Base-by-base conservation (phyloP, 2,797 vertebrate genomes). In the Lepus oiostolus region DNA sequence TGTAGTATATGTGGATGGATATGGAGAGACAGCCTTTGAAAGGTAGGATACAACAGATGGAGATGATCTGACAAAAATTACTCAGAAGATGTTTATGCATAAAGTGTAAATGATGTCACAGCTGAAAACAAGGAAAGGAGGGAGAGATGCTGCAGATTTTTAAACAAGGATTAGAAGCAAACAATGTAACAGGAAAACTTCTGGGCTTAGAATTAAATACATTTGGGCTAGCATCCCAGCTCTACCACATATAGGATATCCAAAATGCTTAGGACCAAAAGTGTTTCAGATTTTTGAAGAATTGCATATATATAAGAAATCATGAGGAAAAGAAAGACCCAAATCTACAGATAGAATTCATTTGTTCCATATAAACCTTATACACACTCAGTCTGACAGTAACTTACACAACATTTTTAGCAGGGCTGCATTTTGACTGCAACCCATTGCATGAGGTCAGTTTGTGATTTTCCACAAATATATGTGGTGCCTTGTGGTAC, bases 171-270 rank as follows among this genome's bases (percentile, higher is more conserved):
- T 76, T 72, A 68, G 65, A 91, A 38, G 32, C 21, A 93, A 16
- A 76, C 7, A 17, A 75, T 42, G 62, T 4, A 28, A 5, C 9
- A 92, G 30, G 7, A 93, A 93, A 82, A 93, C 19, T 24, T 85
- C 65, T 85, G 28, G n/a, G 85, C 54, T 93, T 83, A 93, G 30
- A 80, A 89, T 83, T 54, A 87, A 85, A 74, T 4, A 88, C 52
- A 79, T 84, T 7, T 68, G 47, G n/a, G 16, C 6, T 32, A 86
- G 76, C 93, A 93, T 89, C 10, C 42, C 42, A 93, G 24, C 11
- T 85, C 42, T 83, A 85, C 24, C 16, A 68, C 30, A 47, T 58
- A 16, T 4, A 58, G 54, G 16, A 58, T 3, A 58, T 58, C 16
- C 54, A 58, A 58, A 58, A 58, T 58, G 42, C 42, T 58, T 58